Percentiles rank a stretch among this genome's conserved stretches.
Conservation (phyloP, 1,140 invertebrate genomes). For the Anastrepha obliqua region DNA sequence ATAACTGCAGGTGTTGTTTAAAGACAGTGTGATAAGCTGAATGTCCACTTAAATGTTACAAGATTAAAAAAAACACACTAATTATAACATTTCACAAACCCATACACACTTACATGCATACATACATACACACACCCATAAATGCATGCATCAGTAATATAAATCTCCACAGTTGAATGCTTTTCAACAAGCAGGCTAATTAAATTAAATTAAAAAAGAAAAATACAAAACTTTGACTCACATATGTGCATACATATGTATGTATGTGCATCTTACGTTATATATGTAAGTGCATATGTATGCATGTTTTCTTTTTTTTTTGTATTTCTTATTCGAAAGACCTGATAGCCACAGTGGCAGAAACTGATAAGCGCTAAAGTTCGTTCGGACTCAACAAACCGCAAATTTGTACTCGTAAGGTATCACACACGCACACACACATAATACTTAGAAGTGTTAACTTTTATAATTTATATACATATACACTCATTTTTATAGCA, state of each 20-base stretch:
- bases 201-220: too few relatives aligned
- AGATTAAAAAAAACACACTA: too few relatives aligned
- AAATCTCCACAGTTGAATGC: background rate
- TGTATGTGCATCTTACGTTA: background rate
- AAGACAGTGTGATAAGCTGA: too few relatives aligned
- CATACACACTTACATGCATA: too few relatives aligned
- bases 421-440: background rate
- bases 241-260: background rate
- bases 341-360: background rate
- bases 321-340: too few relatives aligned
- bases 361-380: background rate
- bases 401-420: background rate
- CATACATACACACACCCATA: too few relatives aligned
- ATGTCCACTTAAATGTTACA: too few relatives aligned
- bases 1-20: too few relatives aligned
- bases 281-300: background rate
- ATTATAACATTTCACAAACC: too few relatives aligned
- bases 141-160: too few relatives aligned
- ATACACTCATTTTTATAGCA: background rate
- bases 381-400: background rate
- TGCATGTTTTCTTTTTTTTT: too few relatives aligned
- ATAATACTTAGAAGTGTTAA: background rate
- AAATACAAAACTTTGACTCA: too few relatives aligned
- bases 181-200: background rate
- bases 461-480: background rate